Evolutionary conservation across 2,113 vertebrate genomes (phyloP).

Genomic region (Nesogale talazaci): DNA sequence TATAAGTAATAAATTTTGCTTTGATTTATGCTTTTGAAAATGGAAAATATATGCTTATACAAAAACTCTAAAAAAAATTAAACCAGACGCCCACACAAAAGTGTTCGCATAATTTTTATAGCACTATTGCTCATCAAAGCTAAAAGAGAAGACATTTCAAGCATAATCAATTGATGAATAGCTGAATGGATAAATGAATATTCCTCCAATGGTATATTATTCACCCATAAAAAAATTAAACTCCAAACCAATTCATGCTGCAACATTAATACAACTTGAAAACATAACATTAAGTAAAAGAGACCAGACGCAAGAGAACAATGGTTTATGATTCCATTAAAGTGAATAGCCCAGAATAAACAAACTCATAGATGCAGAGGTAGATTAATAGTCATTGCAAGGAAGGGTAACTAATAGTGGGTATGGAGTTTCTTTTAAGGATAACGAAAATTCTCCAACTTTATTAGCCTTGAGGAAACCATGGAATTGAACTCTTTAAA

Average conservation of each 20-base stretch:
- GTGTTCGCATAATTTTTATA: not conserved
- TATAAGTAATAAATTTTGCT: not conserved
- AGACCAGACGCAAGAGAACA: not conserved
- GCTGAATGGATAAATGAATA: not conserved
- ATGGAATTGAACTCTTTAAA: not conserved
- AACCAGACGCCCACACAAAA: not conserved
- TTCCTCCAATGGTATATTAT: not conserved
- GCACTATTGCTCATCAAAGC: not conserved
- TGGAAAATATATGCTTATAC: not conserved
- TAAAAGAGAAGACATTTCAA: not conserved
- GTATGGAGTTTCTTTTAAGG: not conserved
- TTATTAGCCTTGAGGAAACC: not conserved
- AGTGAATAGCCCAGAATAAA: not conserved
- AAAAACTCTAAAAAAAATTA: not conserved
- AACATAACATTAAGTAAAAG: not conserved
- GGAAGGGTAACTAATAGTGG: not conserved
- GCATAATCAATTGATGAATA: not conserved
- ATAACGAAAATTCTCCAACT: not conserved
- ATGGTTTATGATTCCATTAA: not conserved
- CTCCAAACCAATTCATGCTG: not conserved
- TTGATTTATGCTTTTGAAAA: not conserved
- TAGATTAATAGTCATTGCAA: not conserved
- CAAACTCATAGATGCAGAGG: not conserved
- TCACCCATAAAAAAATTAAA: not conserved
- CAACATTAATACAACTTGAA: not conserved